Conservation (phyloP, 1,140 invertebrate genomes). For the Trachymyrmex septentrionalis region DNA sequence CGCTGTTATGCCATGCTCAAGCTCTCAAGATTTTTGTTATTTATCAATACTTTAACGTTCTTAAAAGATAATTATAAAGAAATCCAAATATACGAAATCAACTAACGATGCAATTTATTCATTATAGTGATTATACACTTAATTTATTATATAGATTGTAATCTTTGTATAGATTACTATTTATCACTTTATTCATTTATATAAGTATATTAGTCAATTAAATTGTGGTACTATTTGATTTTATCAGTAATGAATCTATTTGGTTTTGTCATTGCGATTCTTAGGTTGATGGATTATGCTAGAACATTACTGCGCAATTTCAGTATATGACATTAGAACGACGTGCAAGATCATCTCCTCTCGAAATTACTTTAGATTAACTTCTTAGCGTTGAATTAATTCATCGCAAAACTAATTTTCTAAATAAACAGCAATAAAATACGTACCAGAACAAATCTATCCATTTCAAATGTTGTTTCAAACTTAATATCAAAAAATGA, state of each 20-base stretch:
- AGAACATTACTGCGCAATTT: background rate
- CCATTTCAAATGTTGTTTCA: background rate
- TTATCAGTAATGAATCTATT: conserved; percentile 1
- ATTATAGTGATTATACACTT: background rate
- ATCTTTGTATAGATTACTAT: background rate
- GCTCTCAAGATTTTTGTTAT: too few relatives aligned
- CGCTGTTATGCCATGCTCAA: too few relatives aligned
- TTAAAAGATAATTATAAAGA: too few relatives aligned
- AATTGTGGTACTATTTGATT: background rate
- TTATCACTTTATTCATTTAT: background rate
- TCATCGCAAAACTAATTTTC: conserved; percentile 38
- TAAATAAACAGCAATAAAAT: conserved; percentile 14
- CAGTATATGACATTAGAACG: conserved; percentile 6
- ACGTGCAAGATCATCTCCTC: background rate
- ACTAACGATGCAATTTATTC: background rate
- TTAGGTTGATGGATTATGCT: conserved; percentile 10
- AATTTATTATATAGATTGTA: background rate
- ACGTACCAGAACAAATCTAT: conserved; percentile 10
- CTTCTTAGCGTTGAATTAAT: conserved; percentile 31
- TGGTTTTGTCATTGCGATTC: background rate
- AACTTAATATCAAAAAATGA: background rate
- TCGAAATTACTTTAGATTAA: conserved; percentile 19
- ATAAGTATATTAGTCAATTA: background rate
- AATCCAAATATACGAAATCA: background rate
- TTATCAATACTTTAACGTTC: too few relatives aligned